Base-by-base conservation (phyloP, 2,797 vertebrate genomes). In the Rhynchonycteris naso region DNA sequence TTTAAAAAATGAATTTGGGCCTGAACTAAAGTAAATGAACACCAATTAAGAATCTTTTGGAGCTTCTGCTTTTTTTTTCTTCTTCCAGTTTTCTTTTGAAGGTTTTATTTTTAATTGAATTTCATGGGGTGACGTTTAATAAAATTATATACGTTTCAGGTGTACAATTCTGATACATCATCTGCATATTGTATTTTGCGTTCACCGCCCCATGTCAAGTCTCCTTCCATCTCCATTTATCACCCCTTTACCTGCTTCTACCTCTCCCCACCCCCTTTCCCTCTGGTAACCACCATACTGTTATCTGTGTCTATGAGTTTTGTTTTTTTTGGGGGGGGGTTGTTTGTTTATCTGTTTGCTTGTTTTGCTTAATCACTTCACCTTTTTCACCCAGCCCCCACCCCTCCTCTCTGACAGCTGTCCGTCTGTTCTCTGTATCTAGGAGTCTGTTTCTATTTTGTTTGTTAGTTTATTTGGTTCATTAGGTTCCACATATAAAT, bases 1-100 rank as follows among this genome's bases (percentile, higher is more conserved):
- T 90, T 95, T 82, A 81, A 68, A 85, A 56, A 86, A 75, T 54
- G 14, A 76, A 71, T 90, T 84, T 43, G 66, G 12, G 66, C 63
- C n/a, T 74, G 35, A 93, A 59, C 14, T 33, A 52, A 86, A 68
- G n/a, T 4, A 3, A 75, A 54, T 13, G 7, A 58, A 75, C 38
- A 50, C 1, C 52, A 16, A 43, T 52, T 13, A 94, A 71, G 76
- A 87, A 22, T 75, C 68, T 95, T 94, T 75, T 66, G 79, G 63
- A 52, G 43, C 54, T 43, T 89, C 54, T 83, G 63, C 13, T 8
- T 35, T 8, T 58, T 35, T 2, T 22, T 43, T 78, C 22, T 78
- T 24, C 6, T 75, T 56, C 13, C 18, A 56, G 52, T 58, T 58
- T 78, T 35, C 54, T 58, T 78, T 26, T 38, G 52, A 38, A 26